These are phyloP conservation scores for Papilio machaon DNA, from an alignment of 1,140 invertebrate genomes.

Conservation along the genomic window DNA sequence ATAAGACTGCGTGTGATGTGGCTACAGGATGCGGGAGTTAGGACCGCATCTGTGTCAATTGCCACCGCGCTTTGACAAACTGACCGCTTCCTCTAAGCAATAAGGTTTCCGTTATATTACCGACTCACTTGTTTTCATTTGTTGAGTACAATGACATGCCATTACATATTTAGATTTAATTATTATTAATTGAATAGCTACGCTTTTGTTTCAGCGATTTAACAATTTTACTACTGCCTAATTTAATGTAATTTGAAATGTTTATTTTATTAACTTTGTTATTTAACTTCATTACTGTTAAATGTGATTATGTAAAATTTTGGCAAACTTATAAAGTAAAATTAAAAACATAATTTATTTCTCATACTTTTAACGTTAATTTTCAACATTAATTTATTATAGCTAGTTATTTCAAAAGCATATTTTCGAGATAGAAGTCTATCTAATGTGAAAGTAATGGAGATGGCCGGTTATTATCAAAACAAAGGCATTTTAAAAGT, in stretches of 20 bases:
- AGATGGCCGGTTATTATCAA: not conserved
- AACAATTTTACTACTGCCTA: too few relatives aligned
- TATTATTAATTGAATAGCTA: too few relatives aligned
- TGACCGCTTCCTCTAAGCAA: conserved; percentile 30
- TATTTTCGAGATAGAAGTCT: not conserved
- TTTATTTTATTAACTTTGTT: too few relatives aligned
- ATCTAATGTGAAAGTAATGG: not conserved
- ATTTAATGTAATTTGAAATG: too few relatives aligned
- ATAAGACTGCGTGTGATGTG: conserved; percentile 38
- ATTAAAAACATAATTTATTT: too few relatives aligned
- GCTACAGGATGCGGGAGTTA: conserved; percentile 64
- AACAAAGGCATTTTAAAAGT: conserved; percentile 14
- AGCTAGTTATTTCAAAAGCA: not conserved
- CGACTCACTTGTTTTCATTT: not conserved
- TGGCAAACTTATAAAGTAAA: too few relatives aligned
- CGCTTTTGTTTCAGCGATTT: too few relatives aligned
- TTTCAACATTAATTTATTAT: not conserved
- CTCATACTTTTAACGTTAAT: too few relatives aligned
- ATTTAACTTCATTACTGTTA: too few relatives aligned
- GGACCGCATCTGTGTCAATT: conserved; percentile 41
- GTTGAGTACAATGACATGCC: not conserved
- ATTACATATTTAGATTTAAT: too few relatives aligned
- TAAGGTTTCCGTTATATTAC: not conserved
- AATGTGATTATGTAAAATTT: too few relatives aligned
- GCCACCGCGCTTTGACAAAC: conserved; percentile 31